phyloP scores from a whole-genome alignment of 2,888 invertebrate genomes.

The Pristionchus arcanus region DNA sequence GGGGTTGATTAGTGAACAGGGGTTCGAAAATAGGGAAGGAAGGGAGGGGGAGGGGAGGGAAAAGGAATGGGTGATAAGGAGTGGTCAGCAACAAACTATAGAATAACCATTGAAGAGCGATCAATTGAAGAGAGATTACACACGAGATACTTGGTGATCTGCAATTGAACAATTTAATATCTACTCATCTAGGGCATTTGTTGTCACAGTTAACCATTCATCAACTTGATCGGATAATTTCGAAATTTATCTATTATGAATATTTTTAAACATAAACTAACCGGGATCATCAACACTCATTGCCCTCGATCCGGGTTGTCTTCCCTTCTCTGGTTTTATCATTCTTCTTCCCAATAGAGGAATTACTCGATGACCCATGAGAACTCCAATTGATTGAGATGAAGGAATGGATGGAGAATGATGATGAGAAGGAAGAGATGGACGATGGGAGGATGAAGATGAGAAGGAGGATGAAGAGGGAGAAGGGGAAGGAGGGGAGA shows the following conservation, averaged over 20 bases:
- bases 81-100: constrained; percentile 23
- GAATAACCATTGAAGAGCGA: neutral
- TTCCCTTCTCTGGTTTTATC: neutral
- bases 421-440: neutral
- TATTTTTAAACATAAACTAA: neutral
- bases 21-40: neutral
- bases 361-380: constrained; percentile 54
- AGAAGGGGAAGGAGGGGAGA: constrained; percentile 11
- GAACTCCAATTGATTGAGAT: constrained; percentile 22
- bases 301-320: constrained; percentile 11
- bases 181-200: neutral
- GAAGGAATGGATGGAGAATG: neutral
- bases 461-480: neutral
- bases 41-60: neutral
- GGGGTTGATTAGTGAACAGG: constrained; percentile 15
- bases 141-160: constrained; percentile 52
- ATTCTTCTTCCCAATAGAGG: constrained; percentile 36
- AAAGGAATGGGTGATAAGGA: neutral
- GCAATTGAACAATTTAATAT: neutral
- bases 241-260: neutral
- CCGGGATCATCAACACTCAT: constrained; percentile 35
- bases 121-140: neutral
- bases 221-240: neutral
- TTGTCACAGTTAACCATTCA: neutral
- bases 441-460: neutral